Percentiles rank a stretch among this genome's conserved stretches.
These are phyloP conservation scores for Oreohelix idahoensis DNA, from an alignment of 1,140 invertebrate species.

Conservation along the genomic window DNA sequence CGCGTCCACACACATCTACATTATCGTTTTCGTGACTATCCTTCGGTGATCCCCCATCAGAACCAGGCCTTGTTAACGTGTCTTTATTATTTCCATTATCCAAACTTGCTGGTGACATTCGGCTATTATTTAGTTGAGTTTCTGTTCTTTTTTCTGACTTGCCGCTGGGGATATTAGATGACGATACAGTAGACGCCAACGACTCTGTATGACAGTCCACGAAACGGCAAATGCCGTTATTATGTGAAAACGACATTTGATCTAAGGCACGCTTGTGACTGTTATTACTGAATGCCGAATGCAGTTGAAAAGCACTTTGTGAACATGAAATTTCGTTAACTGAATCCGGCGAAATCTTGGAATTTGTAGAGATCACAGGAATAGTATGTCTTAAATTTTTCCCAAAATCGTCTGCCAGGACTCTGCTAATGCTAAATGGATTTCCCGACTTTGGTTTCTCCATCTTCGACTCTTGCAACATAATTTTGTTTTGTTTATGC, in stretches of 20 bases:
- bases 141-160: background rate
- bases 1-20: background rate
- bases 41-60: background rate
- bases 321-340: background rate
- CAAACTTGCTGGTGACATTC: background rate
- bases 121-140: background rate
- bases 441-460: conserved; percentile 16
- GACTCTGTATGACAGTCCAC: background rate
- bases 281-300: background rate
- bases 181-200: background rate
- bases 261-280: background rate
- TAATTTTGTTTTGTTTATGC: background rate
- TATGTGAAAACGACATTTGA: background rate
- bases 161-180: background rate
- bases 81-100: background rate
- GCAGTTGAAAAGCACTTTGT: background rate
- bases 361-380: background rate
- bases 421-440: conserved; percentile 44
- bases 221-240: background rate
- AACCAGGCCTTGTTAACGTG: background rate
- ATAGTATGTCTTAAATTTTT: conserved; percentile 26
- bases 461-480: background rate
- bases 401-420: conserved; percentile 42
- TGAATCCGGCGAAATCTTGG: no score
- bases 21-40: background rate